These are phyloP conservation scores for Batillaria attramentaria DNA, from an alignment of 1,140 invertebrate genomes.

Conservation along the genomic window DNA sequence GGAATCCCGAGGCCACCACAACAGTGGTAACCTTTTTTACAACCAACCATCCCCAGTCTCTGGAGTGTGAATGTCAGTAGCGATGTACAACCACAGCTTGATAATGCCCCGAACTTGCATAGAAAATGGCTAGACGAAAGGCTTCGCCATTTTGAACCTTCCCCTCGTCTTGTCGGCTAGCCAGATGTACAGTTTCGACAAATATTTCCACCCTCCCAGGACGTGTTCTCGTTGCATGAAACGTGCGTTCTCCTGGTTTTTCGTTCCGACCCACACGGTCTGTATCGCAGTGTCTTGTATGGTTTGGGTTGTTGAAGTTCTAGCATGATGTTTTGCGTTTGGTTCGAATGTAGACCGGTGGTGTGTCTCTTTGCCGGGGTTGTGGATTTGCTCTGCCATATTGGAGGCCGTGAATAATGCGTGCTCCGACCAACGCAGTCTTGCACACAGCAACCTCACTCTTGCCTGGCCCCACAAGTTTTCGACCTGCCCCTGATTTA, in stretches of 20 bases:
- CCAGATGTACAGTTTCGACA: too few relatives aligned
- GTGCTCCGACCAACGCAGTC: constrained; percentile 15
- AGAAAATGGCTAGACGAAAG: constrained; percentile 53
- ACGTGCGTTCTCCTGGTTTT: too few relatives aligned
- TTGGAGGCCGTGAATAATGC: constrained; percentile 31
- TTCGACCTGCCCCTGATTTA: background rate
- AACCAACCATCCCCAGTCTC: too few relatives aligned
- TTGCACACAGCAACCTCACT: background rate
- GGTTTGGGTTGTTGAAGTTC: too few relatives aligned
- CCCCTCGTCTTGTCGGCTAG: constrained; percentile 18
- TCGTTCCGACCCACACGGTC: too few relatives aligned
- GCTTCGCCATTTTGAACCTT: constrained; percentile 53
- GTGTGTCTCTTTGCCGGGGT: constrained; percentile 15
- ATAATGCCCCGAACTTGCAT: constrained; percentile 31
- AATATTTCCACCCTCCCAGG: too few relatives aligned
- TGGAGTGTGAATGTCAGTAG: constrained; percentile 16
- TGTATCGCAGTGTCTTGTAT: too few relatives aligned
- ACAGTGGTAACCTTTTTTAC: background rate
- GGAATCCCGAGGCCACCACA: constrained; percentile 3
- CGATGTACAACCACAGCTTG: constrained; percentile 24
- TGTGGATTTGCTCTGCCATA: constrained; percentile 33
- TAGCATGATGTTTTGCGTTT: too few relatives aligned
- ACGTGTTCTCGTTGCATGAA: too few relatives aligned
- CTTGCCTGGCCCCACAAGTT: background rate
- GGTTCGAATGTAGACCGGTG: background rate